Evolutionary conservation across 2,888 invertebrate genomes (phyloP).

Genomic region (Cosmia pyralina): DNA sequence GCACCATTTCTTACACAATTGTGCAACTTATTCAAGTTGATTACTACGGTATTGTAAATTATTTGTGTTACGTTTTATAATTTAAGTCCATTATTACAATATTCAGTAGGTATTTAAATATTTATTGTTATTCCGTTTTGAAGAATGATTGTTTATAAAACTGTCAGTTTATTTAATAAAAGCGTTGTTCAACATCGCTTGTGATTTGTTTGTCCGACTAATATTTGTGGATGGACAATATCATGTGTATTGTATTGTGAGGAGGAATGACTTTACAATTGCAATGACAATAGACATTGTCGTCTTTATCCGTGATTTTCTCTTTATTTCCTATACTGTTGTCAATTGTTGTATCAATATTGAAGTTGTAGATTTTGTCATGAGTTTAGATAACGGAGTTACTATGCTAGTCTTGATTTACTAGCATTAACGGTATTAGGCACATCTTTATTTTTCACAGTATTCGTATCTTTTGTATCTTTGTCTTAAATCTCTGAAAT

Average conservation of each 20-base stretch:
- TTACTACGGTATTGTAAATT: slow-evolving; percentile 27
- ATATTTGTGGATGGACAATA: slow-evolving; percentile 27
- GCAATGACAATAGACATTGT: slow-evolving; percentile 44
- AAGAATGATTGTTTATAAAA: not conserved
- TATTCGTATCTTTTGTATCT: not conserved
- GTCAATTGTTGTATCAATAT: slow-evolving; percentile 33
- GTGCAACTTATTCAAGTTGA: slow-evolving; percentile 32
- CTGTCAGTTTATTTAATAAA: slow-evolving; percentile 5
- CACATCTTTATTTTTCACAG: slow-evolving; percentile 1
- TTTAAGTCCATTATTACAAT: not conserved
- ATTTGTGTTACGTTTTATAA: slow-evolving; percentile 19
- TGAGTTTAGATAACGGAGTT: not conserved
- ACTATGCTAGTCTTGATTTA: not conserved
- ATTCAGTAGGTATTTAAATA: slow-evolving; percentile 5
- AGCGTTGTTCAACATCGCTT: slow-evolving; percentile 3
- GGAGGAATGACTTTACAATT: slow-evolving; percentile 35
- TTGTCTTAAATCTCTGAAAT: slow-evolving; percentile 11
- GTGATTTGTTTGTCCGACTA: slow-evolving; percentile 13
- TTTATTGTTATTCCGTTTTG: slow-evolving; percentile 8
- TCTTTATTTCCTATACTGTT: slow-evolving; percentile 23
- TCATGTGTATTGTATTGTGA: slow-evolving; percentile 15
- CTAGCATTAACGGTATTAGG: not conserved
- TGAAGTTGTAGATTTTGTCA: slow-evolving; percentile 5
- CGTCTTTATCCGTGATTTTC: slow-evolving; percentile 20
- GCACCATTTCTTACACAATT: slow-evolving; percentile 21